Base-by-base conservation (phyloP, 2,888 invertebrate genomes). In the Myathropa florea region DNA sequence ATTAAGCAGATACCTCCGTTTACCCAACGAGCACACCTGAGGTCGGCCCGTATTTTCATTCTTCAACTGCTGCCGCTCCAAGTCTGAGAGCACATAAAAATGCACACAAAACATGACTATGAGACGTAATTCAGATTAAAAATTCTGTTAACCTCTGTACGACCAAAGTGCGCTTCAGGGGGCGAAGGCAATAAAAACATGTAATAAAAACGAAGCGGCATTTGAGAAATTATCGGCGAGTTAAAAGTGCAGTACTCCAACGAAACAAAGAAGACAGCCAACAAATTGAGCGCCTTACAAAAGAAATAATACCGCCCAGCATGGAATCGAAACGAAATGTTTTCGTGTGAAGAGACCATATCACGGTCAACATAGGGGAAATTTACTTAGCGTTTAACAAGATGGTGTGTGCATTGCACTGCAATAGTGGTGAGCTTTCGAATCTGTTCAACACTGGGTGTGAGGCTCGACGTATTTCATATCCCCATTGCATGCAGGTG, bases 321-420 rank as follows among this genome's bases (percentile, higher is more conserved):
- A 65, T 53, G 53, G 28, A 73, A 33, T 53, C 46, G 28, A 68
- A 68, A 68, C 36, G 68, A 77, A 77, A 61, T 61, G 63, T 21
- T 59, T 85, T 73, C 85, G 82, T 85, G 85, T 64, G 53, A 73
- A 82, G 73, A 77, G 59, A 73, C 85, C 64, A 82, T 85, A 85
- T 78, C 85, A 82, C 77, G 82, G 85, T 82, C 82, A 82, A 77
- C 77, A 71, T 70, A 28, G n/a, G 60, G 70, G 63, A 46, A 46
- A 77, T 67, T 77, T 68, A 46, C 26, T 77, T 81, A 60, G 46
- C 30, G 10, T 23, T 46, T 46, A 46, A 46, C 46, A 46, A 46
- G 46, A 46, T 18, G 46, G 46, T 46, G 46, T 46, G 18, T 46
- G 46, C 46, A 46, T 18, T 7, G 46, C 33, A 12, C 46, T 33